Evolutionary conservation across 2,113 vertebrate species (phyloP).

Genomic region (Labeo rohita): DNA sequence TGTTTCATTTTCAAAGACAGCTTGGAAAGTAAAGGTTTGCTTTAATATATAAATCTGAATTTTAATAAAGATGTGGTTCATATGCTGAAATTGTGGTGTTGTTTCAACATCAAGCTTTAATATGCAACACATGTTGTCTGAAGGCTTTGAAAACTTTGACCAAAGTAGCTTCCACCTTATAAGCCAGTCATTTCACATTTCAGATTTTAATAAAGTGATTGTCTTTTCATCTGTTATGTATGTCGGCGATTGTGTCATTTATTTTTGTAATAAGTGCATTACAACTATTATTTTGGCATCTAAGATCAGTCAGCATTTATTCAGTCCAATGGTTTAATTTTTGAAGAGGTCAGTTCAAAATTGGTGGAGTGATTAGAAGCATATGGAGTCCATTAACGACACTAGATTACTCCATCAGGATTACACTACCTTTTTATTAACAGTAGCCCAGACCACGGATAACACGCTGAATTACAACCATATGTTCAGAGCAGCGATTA

Average conservation of each 20-base stretch:
- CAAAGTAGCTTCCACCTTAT: neutral
- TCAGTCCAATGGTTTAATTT: neutral
- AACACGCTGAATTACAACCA: conserved; percentile 71
- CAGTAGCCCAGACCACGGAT: conserved; percentile 52
- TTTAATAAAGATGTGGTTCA: neutral
- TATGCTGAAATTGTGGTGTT: neutral
- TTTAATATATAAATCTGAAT: neutral
- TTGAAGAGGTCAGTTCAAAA: neutral
- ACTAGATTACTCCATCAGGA: conserved; percentile 23
- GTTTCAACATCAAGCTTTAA: neutral
- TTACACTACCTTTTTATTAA: conserved; percentile 62
- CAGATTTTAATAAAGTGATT: conserved; percentile 43
- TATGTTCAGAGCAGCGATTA: conserved; percentile 72
- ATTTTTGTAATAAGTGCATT: neutral
- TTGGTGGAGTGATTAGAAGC: conserved; percentile 43
- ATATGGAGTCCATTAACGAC: conserved; percentile 63
- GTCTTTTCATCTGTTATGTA: neutral
- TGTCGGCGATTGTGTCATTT: neutral
- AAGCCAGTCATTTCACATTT: conserved; percentile 10
- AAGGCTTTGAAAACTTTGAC: conserved; percentile 27
- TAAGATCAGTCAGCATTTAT: neutral
- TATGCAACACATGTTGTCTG: neutral
- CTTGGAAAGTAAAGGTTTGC: neutral
- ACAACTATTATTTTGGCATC: neutral
- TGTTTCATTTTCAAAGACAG: neutral